Base-by-base conservation (phyloP, 2,888 invertebrate genomes). In the Mellilla xanthometata region DNA sequence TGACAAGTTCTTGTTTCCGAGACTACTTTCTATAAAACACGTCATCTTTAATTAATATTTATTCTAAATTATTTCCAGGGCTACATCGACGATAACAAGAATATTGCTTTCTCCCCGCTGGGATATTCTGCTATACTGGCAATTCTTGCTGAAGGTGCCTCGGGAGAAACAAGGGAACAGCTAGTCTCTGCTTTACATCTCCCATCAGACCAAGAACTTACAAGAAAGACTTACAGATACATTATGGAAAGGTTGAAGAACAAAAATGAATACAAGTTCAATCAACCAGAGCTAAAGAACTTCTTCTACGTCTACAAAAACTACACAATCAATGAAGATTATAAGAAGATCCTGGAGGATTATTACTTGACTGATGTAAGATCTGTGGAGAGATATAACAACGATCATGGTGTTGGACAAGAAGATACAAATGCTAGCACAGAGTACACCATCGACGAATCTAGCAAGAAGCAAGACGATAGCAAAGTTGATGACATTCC, bases 291-390 rank as follows among this genome's bases (percentile, higher is more conserved):
- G 55, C 80, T 93, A 53, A 92, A 92, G 65, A 93, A 92, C 59
- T 93, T 91, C 85, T 91, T 93, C 61, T 93, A 93, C 58, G 90
- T 93, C 3, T 93, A 93, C 69, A 92, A 92, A 60, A 93, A 93
- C 59, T 91, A 92, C 62, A 91, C 92, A 0, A 91, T 92, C 2
- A 90, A 91, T 47, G 91, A 92, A 27, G 90, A 91, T 13, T 93
- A 91, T 64, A 92, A 91, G 56, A 82, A 91, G 54, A 74, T 92
- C 32, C 66, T 93, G 2, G 83, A 86, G 67, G 89, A 92, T 34
- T 90, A 91, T 60, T 93, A 93, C 54, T 74, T 91, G 29, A 93
- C 93, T 32, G 92, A 93, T 24, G 93, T 93, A 0, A 91, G 91
- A 56, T 92, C 90, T 8, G 90, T 91, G 7, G 91, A 91, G 54